Evolutionary conservation across 2,888 invertebrate species (phyloP).

Genomic region (Eupithecia vulgata): DNA sequence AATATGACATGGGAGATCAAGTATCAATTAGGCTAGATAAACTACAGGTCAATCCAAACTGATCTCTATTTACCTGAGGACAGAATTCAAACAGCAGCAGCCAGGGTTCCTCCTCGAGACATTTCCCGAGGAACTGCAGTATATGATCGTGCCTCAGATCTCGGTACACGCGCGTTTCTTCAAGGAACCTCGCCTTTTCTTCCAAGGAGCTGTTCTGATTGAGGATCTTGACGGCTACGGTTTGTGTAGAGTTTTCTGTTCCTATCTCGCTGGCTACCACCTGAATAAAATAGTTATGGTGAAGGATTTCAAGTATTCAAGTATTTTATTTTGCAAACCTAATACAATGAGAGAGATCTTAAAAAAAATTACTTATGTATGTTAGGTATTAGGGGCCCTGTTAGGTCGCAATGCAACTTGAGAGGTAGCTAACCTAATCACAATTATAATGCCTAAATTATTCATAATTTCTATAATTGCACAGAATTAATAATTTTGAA

Average conservation of each 20-base stretch:
- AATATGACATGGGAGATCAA: not conserved
- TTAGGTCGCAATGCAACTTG: too few relatives aligned
- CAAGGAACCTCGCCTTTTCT: slow-evolving; percentile 91
- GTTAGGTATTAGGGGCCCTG: too few relatives aligned
- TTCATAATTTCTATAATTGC: too few relatives aligned
- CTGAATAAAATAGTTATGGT: slow-evolving; percentile 59
- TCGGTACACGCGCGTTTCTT: slow-evolving; percentile 89
- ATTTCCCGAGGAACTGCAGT: slow-evolving; percentile 88
- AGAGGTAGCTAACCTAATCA: too few relatives aligned
- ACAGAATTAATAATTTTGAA: too few relatives aligned
- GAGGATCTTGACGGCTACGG: slow-evolving; percentile 92
- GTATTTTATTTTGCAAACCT: too few relatives aligned
- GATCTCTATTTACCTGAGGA: slow-evolving; percentile 77
- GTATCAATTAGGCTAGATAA: not conserved
- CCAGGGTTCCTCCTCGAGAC: slow-evolving; percentile 91
- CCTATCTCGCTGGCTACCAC: slow-evolving; percentile 91
- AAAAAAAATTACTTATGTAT: too few relatives aligned
- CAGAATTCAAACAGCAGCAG: slow-evolving; percentile 91
- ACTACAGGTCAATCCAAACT: not conserved
- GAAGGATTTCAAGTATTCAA: too few relatives aligned
- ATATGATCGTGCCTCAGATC: slow-evolving; percentile 90
- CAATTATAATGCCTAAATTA: too few relatives aligned
- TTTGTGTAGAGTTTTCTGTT: slow-evolving; percentile 60
- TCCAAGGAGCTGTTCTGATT: slow-evolving; percentile 90
- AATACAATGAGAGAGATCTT: too few relatives aligned